A percentile compares a stretch with the other conserved stretches of the same genome.
Evolutionary conservation across 1,140 invertebrate species (phyloP).

Genomic region (Panulirus ornatus): DNA sequence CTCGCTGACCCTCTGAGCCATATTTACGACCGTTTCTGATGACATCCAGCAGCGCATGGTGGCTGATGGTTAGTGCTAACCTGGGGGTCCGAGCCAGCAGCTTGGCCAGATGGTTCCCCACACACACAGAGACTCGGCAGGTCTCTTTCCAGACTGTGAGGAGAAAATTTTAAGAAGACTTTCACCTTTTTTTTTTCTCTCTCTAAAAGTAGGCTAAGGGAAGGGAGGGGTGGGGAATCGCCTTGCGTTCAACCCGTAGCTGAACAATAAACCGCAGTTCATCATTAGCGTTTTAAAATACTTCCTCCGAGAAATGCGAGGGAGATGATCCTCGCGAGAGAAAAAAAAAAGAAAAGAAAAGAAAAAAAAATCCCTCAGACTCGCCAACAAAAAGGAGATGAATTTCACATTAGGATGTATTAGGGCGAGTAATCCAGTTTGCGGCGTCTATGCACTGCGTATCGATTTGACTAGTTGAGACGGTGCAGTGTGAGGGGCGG

Average conservation of each 20-base stretch:
- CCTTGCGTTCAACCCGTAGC: background rate
- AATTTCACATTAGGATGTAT: background rate
- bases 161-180: no score
- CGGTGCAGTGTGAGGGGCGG: background rate
- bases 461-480: constrained; percentile 13
- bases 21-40: no score
- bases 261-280: background rate
- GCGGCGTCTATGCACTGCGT: background rate
- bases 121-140: no score
- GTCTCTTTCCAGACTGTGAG: no score
- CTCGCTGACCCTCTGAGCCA: no score
- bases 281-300: background rate
- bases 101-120: no score
- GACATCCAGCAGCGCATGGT: no score
- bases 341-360: no score
- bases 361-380: background rate
- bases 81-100: no score
- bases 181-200: no score
- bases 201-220: no score
- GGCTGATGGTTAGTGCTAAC: no score
- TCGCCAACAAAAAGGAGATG: background rate
- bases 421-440: constrained; percentile 13
- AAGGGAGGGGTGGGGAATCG: background rate
- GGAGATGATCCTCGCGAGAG: background rate
- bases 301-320: background rate